A percentile compares a stretch with the other conserved stretches of the same genome.
These are phyloP conservation scores for Haliclona indistincta DNA, from an alignment of 37 sponge, comb jelly and placozoan genomes.

Conservation along the genomic window DNA sequence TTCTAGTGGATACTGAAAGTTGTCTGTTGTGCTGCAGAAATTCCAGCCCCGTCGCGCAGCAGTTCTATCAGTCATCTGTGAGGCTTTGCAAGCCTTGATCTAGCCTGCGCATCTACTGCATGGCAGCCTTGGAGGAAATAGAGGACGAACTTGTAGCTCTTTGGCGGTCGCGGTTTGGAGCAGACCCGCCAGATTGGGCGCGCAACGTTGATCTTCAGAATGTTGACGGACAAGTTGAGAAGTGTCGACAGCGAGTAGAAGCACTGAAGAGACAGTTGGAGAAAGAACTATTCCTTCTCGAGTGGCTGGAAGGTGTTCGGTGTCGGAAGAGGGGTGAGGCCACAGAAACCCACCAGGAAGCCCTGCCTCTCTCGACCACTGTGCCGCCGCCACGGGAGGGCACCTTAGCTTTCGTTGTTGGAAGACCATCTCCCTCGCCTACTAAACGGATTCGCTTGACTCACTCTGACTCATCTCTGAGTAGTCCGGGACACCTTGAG, in stretches of 20 bases:
- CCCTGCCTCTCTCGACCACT: not conserved
- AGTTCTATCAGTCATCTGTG: no score
- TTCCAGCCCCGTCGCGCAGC: no score
- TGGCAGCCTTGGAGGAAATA: no score
- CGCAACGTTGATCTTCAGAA: constrained; percentile 26
- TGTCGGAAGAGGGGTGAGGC: not conserved
- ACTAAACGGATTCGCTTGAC: no score
- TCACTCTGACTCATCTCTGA: no score
- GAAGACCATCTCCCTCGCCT: no score
- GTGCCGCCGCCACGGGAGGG: not conserved
- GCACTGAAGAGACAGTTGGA: constrained; percentile 14
- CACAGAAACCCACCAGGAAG: not conserved
- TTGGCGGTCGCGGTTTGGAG: constrained; percentile 15
- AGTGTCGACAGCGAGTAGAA: constrained; percentile 26
- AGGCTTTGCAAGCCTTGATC: no score
- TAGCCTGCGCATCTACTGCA: no score
- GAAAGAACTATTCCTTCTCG: constrained; percentile 36
- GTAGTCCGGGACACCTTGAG: not conserved
- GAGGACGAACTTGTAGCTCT: no score
- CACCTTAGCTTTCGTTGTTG: no score
- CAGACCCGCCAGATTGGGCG: constrained; percentile 56
- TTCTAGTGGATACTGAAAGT: no score
- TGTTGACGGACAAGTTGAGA: constrained; percentile 22
- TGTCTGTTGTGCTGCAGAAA: no score
- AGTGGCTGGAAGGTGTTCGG: constrained; percentile 24